These are phyloP conservation scores for Podilymbus podiceps DNA, from an alignment of 2,113 vertebrate species.

Conservation along the genomic window DNA sequence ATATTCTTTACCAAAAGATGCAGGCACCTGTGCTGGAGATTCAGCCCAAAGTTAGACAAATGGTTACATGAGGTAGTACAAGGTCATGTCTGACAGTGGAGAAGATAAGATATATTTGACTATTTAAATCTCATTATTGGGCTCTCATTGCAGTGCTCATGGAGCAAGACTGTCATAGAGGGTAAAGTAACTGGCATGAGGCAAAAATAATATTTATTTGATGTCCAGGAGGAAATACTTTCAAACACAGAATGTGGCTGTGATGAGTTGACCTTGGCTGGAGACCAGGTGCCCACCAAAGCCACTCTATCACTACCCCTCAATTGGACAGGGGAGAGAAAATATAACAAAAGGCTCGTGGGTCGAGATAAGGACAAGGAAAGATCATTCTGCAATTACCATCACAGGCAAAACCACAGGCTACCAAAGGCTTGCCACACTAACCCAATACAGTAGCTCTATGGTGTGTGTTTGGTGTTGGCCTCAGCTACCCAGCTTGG, in stretches of 20 bases:
- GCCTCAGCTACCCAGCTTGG: neutral
- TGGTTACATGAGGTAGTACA: neutral
- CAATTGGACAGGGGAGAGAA: too few relatives aligned
- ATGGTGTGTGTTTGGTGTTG: neutral
- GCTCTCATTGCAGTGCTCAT: neutral
- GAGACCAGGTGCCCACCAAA: neutral
- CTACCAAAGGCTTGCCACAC: too few relatives aligned
- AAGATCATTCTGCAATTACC: neutral
- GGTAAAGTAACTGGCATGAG: neutral
- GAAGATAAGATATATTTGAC: neutral
- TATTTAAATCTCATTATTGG: neutral
- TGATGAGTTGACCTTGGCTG: neutral
- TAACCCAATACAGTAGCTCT: neutral
- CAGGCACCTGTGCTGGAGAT: neutral
- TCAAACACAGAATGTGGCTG: neutral
- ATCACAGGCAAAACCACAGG: too few relatives aligned
- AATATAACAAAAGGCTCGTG: too few relatives aligned
- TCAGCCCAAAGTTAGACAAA: neutral
- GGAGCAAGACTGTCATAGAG: neutral
- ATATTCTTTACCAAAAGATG: neutral
- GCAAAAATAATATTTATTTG: neutral
- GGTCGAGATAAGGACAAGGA: neutral
- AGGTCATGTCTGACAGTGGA: fast-evolving
- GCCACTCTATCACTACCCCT: neutral
- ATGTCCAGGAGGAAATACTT: neutral